Evolutionary conservation across 1,140 invertebrate genomes (phyloP).

Genomic region (Cheumatopsyche charites): DNA sequence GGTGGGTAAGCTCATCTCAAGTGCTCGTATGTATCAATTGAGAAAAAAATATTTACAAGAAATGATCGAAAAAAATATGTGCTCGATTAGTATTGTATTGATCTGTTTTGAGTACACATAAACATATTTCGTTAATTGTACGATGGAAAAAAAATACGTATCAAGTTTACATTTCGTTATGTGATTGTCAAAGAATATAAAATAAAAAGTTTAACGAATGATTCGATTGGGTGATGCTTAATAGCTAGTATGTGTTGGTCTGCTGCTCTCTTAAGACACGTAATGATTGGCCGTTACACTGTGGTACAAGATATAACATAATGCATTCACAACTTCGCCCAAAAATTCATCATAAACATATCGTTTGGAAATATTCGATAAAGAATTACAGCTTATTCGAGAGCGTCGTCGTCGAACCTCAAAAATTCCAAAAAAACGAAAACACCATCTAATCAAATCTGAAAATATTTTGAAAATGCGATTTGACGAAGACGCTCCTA

Average conservation of each 20-base stretch:
- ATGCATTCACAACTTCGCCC: conserved; percentile 37
- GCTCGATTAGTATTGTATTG: conserved; percentile 33
- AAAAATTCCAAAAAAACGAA: not conserved
- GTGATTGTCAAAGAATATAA: not conserved
- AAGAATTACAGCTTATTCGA: conserved; percentile 9
- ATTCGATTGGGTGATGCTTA: conserved; percentile 12
- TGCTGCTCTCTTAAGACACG: conserved; percentile 64
- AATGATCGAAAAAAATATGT: conserved; percentile 31
- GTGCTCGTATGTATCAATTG: conserved; percentile 28
- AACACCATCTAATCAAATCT: no score
- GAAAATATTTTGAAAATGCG: no score
- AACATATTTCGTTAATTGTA: conserved; percentile 10
- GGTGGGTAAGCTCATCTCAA: conserved; percentile 36
- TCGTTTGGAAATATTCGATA: no score
- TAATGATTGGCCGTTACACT: conserved; percentile 61
- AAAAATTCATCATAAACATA: not conserved
- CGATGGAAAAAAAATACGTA: not conserved
- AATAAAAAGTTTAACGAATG: no score
- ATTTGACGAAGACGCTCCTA: not conserved
- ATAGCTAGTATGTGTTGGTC: conserved; percentile 56
- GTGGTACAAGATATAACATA: conserved; percentile 52
- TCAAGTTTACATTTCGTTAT: not conserved
- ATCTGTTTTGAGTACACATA: conserved; percentile 34
- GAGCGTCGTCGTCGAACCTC: conserved; percentile 19
- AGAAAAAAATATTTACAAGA: conserved; percentile 24